Percentiles rank a stretch among this genome's conserved stretches.
These are phyloP conservation scores for Panulirus ornatus DNA, from an alignment of 1,140 invertebrate species.

Conservation along the genomic window DNA sequence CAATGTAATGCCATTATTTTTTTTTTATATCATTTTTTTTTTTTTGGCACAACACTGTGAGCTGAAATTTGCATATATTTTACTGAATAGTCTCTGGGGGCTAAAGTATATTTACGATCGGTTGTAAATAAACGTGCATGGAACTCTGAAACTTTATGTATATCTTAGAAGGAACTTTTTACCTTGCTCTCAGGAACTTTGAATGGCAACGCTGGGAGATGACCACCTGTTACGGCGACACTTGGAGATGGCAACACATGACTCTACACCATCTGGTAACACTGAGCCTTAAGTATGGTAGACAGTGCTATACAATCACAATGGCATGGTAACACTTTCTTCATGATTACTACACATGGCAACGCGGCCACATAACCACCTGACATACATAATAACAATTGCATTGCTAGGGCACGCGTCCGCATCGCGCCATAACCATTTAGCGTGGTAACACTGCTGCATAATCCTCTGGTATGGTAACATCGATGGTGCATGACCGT, in stretches of 20 bases:
- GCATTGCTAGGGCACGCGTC: too few relatives aligned
- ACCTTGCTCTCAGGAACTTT: constrained; percentile 71
- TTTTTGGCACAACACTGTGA: constrained; percentile 45
- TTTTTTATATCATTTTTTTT: too few relatives aligned
- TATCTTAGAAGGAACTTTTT: constrained; percentile 62
- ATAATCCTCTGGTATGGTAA: constrained; percentile 1
- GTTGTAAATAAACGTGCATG: constrained; percentile 39
- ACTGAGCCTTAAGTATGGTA: constrained; percentile 9
- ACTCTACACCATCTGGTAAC: constrained; percentile 41
- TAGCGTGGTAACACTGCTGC: neutral
- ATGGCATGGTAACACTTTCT: too few relatives aligned
- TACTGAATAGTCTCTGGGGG: constrained; percentile 26
- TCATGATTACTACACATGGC: too few relatives aligned
- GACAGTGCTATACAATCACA: too few relatives aligned
- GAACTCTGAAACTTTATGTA: constrained; percentile 43
- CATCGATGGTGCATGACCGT: neutral
- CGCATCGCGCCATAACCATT: neutral
- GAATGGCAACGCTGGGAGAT: constrained; percentile 63
- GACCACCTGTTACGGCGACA: constrained; percentile 60
- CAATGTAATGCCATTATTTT: constrained; percentile 6
- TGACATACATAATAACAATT: too few relatives aligned
- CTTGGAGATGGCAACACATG: constrained; percentile 41
- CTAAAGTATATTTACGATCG: constrained; percentile 4
- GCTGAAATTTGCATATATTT: constrained; percentile 54
- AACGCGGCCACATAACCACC: too few relatives aligned